These are phyloP conservation scores for Oreocharis arfaki DNA, from an alignment of 2,113 vertebrate species.

Conservation along the genomic window DNA sequence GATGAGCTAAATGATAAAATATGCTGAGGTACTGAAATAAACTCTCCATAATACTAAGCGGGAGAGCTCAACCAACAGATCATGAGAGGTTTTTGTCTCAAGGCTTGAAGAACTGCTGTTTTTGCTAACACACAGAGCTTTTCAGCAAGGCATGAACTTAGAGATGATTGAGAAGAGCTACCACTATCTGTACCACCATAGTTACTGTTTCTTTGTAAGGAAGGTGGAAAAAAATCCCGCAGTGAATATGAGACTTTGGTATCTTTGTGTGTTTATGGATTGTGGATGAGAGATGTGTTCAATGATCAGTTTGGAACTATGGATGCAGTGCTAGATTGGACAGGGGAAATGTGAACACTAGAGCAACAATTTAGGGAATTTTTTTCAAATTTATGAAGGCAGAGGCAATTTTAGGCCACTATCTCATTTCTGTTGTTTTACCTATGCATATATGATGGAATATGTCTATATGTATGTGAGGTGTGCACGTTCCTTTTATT, in stretches of 20 bases:
- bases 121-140: neutral
- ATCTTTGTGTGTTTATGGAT: neutral
- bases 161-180: neutral
- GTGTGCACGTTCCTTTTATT: neutral
- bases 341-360: rapidly evolving
- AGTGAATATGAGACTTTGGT: neutral
- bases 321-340: neutral
- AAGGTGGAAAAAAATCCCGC: neutral
- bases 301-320: neutral
- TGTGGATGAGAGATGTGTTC: neutral
- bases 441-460: neutral
- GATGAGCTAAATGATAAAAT: neutral
- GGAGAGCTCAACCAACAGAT: neutral
- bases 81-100: neutral
- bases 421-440: neutral
- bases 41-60: neutral
- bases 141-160: neutral
- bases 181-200: neutral
- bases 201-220: neutral
- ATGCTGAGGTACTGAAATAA: neutral
- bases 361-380: neutral
- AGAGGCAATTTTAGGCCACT: neutral
- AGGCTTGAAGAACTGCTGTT: neutral
- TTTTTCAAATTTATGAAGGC: neutral
- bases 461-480: rapidly evolving